phyloP scores from a whole-genome alignment of 2,113 vertebrate genomes.

The Proterorhinus semilunaris region DNA sequence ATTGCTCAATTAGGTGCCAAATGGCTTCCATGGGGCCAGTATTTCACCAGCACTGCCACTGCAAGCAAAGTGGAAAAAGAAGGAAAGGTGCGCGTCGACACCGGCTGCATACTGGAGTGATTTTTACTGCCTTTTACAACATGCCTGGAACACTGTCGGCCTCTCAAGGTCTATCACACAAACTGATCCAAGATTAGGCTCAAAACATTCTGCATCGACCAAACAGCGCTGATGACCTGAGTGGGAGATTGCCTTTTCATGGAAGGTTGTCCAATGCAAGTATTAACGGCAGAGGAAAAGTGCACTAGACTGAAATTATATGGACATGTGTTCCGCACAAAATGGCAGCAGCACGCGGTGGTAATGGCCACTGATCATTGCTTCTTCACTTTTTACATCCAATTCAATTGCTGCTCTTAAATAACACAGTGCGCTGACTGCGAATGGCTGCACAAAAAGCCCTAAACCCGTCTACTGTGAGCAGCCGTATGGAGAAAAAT shows the following conservation, averaged over 20 bases:
- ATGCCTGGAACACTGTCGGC: constrained; percentile 43
- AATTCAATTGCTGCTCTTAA: constrained; percentile 43
- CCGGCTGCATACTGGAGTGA: constrained; percentile 71
- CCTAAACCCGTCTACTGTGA: constrained; percentile 29
- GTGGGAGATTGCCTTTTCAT: constrained; percentile 47
- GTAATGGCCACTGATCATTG: constrained; percentile 36
- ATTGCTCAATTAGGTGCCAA: constrained; percentile 83
- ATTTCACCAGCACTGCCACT: constrained; percentile 77
- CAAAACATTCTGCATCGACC: constrained; percentile 45
- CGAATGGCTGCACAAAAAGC: constrained; percentile 16
- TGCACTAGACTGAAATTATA: constrained; percentile 7
- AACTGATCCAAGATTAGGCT: constrained; percentile 46
- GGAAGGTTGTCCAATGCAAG: constrained; percentile 27
- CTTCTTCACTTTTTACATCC: constrained; percentile 8
- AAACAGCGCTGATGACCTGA: constrained; percentile 29
- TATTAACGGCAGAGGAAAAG: constrained; percentile 31
- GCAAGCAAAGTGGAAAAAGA: constrained; percentile 70
- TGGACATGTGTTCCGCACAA: constrained; percentile 7
- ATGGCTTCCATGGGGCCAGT: constrained; percentile 78
- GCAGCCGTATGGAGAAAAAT: constrained; percentile 24
- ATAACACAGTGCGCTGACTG: constrained; percentile 40
- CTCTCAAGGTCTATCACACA: constrained; percentile 50
- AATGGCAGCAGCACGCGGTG: constrained; percentile 14
- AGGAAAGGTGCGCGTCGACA: constrained; percentile 68
- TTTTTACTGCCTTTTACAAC: constrained; percentile 72